Conservation (phyloP, 23 tunicate genomes). For the Halocynthia aurantium region DNA sequence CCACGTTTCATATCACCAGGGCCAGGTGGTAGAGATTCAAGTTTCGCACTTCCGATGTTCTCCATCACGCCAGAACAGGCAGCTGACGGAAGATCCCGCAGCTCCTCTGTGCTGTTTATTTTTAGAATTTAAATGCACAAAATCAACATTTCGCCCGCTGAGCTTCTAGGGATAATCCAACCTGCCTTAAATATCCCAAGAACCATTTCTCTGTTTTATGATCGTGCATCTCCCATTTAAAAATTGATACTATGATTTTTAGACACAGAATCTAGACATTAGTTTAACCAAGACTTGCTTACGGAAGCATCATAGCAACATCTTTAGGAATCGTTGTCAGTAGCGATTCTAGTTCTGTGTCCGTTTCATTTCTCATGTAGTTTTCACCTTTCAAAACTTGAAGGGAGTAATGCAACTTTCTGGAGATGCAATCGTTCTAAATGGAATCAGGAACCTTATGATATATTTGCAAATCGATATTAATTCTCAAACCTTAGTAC, state of each 20-base stretch:
- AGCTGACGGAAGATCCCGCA: constrained; percentile 10
- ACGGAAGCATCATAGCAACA: constrained; percentile 56
- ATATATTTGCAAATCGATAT: not conserved
- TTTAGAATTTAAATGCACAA: too few species aligned
- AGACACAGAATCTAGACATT: too few species aligned
- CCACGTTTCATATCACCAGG: constrained; percentile 30
- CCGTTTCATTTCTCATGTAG: constrained; percentile 59
- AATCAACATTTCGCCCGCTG: too few species aligned
- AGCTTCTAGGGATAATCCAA: too few species aligned
- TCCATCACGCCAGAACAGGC: constrained; percentile 12
- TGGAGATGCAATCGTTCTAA: constrained; percentile 64
- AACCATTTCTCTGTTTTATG: too few species aligned
- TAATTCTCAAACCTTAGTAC: not conserved
- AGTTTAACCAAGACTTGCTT: not conserved
- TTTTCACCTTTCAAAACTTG: constrained; percentile 48
- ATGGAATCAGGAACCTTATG: not conserved
- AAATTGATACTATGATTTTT: too few species aligned
- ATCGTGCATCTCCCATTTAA: too few species aligned
- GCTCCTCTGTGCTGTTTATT: not conserved
- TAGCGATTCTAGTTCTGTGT: constrained; percentile 16
- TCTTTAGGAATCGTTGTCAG: constrained; percentile 49
- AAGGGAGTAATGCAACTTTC: constrained; percentile 48
- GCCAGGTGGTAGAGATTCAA: constrained; percentile 7
- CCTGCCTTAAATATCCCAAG: too few species aligned
- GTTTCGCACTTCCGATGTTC: constrained; percentile 19